phyloP scores from a whole-genome alignment of 2,113 vertebrate species.

The Gobiocypris rarus region DNA sequence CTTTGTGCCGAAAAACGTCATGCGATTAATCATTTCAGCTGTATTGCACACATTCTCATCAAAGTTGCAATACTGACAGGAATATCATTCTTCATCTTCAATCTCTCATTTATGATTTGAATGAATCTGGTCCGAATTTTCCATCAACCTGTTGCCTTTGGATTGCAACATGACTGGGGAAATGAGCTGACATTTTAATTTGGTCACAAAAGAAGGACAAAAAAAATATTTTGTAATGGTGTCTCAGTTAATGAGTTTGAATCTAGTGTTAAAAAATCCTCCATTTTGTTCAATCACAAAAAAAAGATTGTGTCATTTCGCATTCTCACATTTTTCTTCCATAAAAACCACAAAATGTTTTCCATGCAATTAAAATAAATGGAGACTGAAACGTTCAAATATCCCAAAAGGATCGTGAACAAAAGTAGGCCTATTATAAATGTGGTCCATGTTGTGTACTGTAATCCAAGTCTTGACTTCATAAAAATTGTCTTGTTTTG shows the following conservation, averaged over 20 bases:
- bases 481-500: not conserved
- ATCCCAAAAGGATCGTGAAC: not conserved
- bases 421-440: not conserved
- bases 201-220: not conserved
- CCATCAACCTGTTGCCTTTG: constrained; percentile 8
- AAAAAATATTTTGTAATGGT: not conserved
- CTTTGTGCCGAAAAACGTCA: not conserved
- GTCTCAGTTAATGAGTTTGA: not conserved
- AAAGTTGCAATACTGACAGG: not conserved
- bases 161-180: constrained; percentile 2
- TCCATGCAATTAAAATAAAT: not conserved
- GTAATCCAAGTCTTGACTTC: not conserved
- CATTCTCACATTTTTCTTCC: not conserved
- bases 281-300: not conserved
- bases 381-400: not conserved
- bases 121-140: not conserved
- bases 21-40: constrained; percentile 34
- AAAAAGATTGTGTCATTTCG: not conserved
- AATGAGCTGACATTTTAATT: not conserved
- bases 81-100: constrained; percentile 15
- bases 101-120: not conserved
- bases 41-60: constrained; percentile 31
- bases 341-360: not conserved
- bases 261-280: not conserved
- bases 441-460: not conserved